Percentiles rank a stretch among this genome's conserved stretches.
Evolutionary conservation across 1,140 invertebrate genomes (phyloP).

Genomic region (Agraylea sexmaculata): DNA sequence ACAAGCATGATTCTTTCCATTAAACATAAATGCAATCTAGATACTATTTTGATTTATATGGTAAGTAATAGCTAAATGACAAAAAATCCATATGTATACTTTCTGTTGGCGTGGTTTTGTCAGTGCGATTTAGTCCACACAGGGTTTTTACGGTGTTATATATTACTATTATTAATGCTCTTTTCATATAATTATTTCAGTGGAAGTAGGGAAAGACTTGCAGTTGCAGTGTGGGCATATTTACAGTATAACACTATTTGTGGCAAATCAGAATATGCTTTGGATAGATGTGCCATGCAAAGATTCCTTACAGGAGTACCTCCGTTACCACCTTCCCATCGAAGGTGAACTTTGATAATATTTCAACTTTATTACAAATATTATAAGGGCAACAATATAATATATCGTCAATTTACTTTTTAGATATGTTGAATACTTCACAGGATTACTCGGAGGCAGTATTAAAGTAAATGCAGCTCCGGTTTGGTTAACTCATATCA

Average conservation of each 20-base stretch:
- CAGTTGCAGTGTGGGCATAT: slow-evolving; percentile 80
- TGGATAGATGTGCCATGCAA: slow-evolving; percentile 86
- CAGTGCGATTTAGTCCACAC: too few relatives aligned
- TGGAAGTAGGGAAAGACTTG: slow-evolving; percentile 64
- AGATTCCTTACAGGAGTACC: slow-evolving; percentile 75
- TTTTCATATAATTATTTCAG: slow-evolving; percentile 11
- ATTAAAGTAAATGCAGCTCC: slow-evolving; percentile 78
- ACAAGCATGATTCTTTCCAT: too few relatives aligned
- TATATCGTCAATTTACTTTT: slow-evolving; percentile 1
- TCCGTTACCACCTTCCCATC: slow-evolving; percentile 76
- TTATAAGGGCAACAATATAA: neutral
- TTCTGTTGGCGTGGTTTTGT: too few relatives aligned
- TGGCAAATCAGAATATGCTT: slow-evolving; percentile 74
- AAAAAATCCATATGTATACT: too few relatives aligned
- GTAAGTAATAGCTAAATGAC: too few relatives aligned
- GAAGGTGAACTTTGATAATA: slow-evolving; percentile 52
- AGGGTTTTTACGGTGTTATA: too few relatives aligned
- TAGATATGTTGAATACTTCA: slow-evolving; percentile 63
- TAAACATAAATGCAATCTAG: too few relatives aligned
- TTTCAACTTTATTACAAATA: slow-evolving; percentile 4
- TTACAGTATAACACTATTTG: slow-evolving; percentile 92
- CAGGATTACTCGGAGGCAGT: slow-evolving; percentile 75
- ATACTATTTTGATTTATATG: too few relatives aligned
- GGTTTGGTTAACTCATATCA: slow-evolving; percentile 75
- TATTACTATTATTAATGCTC: too few relatives aligned